A percentile compares a stretch with the other conserved stretches of the same genome.
These are phyloP conservation scores for Drosophila neocordata DNA, from an alignment of 1,140 invertebrate genomes.

Conservation along the genomic window DNA sequence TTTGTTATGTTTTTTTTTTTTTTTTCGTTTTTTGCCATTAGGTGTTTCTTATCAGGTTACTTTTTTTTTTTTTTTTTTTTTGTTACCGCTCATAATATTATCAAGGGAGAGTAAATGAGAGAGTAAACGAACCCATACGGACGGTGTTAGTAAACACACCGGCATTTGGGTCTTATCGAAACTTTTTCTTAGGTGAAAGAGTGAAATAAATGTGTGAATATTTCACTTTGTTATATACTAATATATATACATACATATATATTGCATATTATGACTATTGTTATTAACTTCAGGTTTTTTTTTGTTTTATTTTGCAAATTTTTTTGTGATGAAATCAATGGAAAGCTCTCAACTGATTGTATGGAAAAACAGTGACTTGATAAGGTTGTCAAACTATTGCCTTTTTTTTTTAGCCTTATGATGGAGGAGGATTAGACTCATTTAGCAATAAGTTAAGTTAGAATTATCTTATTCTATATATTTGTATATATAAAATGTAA, in stretches of 20 bases:
- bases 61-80: background rate
- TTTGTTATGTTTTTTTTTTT: slow-evolving; percentile 11
- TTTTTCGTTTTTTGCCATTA: slow-evolving; percentile 37
- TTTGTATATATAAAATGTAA: background rate
- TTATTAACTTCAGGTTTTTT: slow-evolving; percentile 11
- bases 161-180: slow-evolving; percentile 68
- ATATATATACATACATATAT: background rate
- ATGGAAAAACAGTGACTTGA: too few species aligned
- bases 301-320: slow-evolving; percentile 23
- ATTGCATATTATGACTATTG: slow-evolving; percentile 13
- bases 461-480: background rate
- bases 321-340: slow-evolving; percentile 1
- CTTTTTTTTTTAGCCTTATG: background rate
- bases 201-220: too few species aligned
- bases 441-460: background rate
- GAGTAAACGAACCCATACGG: slow-evolving; percentile 46
- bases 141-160: slow-evolving; percentile 62
- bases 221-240: too few species aligned
- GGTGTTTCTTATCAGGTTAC: background rate
- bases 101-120: slow-evolving; percentile 25
- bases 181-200: slow-evolving; percentile 19
- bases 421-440: background rate
- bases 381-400: background rate
- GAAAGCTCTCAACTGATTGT: slow-evolving; percentile 4
- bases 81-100: slow-evolving; percentile 28